Conservation (phyloP, 1,140 invertebrate genomes). For the Panonychus citri region DNA sequence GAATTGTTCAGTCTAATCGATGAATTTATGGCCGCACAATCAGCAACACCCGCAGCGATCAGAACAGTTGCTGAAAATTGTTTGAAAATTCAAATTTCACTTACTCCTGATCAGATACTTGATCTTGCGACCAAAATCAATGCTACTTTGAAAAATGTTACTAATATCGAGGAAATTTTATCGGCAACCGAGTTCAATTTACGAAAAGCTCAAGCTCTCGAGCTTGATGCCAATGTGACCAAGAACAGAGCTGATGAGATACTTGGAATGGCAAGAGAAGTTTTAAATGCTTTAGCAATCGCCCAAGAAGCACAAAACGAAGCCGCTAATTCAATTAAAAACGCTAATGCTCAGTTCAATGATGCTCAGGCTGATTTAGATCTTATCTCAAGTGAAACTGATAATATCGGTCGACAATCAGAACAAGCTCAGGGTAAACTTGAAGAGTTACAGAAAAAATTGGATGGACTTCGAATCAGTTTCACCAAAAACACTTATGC, state of each 20-base stretch:
- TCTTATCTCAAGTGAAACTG: slow-evolving; percentile 42
- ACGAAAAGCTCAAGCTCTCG: slow-evolving; percentile 41
- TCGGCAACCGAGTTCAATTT: slow-evolving; percentile 55
- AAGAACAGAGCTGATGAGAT: slow-evolving; percentile 35
- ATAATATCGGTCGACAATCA: slow-evolving; percentile 43
- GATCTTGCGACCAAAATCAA: slow-evolving; percentile 59
- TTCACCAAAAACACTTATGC: slow-evolving; percentile 45
- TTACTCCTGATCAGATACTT: slow-evolving; percentile 61
- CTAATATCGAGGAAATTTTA: slow-evolving; percentile 70
- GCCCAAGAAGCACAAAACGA: slow-evolving; percentile 47
- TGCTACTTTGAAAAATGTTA: slow-evolving; percentile 53
- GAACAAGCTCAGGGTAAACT: slow-evolving; percentile 44
- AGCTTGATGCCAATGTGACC: slow-evolving; percentile 44
- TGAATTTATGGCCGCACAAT: slow-evolving; percentile 45
- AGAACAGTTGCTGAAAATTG: slow-evolving; percentile 42
- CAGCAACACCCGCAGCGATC: slow-evolving; percentile 55
- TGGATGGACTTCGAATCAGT: slow-evolving; percentile 46
- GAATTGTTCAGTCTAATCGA: slow-evolving; percentile 41
- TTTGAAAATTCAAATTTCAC: slow-evolving; percentile 28
- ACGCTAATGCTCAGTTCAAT: slow-evolving; percentile 50
- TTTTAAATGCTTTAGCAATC: slow-evolving; percentile 34
- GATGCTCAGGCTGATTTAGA: slow-evolving; percentile 46
- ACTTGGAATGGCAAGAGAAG: slow-evolving; percentile 30
- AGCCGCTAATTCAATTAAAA: slow-evolving; percentile 48
- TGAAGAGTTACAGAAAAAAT: slow-evolving; percentile 33